Percentiles rank a stretch among this genome's conserved stretches.
These are phyloP conservation scores for Neopelma chrysocephalum DNA, from an alignment of 2,797 vertebrate genomes.

Conservation along the genomic window DNA sequence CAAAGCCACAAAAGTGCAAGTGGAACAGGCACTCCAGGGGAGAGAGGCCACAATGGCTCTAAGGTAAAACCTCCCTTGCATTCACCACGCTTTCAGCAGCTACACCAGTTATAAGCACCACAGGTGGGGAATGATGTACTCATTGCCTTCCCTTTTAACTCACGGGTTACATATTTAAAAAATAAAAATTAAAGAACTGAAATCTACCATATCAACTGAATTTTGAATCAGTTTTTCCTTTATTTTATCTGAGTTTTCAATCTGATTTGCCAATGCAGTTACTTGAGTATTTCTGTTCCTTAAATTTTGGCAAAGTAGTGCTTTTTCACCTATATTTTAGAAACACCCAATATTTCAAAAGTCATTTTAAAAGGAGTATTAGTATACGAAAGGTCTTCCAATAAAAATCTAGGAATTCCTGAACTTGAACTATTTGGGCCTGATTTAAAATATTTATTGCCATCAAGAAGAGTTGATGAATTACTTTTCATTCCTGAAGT, in stretches of 20 bases:
- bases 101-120: neutral
- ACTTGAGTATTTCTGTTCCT: neutral
- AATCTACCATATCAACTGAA: neutral
- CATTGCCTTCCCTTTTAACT: neutral
- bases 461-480: neutral
- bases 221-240: neutral
- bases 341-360: neutral
- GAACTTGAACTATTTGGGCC: neutral
- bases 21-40: neutral
- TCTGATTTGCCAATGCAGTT: neutral
- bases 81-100: neutral
- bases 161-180: neutral
- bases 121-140: too few species aligned
- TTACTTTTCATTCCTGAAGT: neutral
- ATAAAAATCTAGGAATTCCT: neutral
- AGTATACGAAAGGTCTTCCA: neutral
- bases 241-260: neutral
- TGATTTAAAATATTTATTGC: neutral
- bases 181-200: neutral
- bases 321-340: neutral
- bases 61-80: neutral
- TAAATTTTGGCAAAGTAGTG: neutral
- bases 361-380: neutral
- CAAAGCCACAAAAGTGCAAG: neutral
- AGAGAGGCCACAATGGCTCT: fast-evolving